These are phyloP conservation scores for Cerastoderma edule DNA, from an alignment of 2,888 invertebrate species.

Conservation along the genomic window DNA sequence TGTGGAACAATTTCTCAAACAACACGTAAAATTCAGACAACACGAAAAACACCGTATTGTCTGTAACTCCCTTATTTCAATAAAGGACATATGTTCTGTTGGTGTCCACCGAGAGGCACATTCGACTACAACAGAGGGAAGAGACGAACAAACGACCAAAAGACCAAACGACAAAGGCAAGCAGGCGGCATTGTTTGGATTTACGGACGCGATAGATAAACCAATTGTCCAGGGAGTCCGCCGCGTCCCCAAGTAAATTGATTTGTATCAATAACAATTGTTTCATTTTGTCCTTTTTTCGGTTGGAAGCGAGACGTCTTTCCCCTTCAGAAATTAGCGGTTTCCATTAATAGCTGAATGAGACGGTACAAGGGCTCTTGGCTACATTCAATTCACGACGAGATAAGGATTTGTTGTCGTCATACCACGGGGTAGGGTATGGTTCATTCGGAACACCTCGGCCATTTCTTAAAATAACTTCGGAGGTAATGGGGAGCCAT, in stretches of 20 bases:
- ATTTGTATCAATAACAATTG: conserved; percentile 13
- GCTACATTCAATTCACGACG: too few species aligned
- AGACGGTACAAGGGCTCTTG: too few species aligned
- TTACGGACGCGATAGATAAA: background rate
- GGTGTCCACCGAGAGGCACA: too few species aligned
- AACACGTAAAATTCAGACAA: background rate
- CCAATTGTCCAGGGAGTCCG: background rate
- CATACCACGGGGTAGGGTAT: too few species aligned
- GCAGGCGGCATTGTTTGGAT: background rate
- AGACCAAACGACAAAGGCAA: background rate
- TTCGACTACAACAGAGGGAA: too few species aligned
- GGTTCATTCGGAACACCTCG: too few species aligned
- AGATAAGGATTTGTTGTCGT: too few species aligned
- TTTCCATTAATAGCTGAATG: too few species aligned
- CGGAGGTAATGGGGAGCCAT: too few species aligned
- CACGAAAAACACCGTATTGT: background rate
- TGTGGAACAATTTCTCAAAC: background rate
- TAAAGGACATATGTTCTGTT: background rate
- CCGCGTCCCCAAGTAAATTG: background rate
- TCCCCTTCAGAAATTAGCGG: too few species aligned
- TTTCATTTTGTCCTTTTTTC: background rate
- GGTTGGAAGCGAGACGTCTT: too few species aligned
- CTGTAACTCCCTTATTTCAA: background rate
- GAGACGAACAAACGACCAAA: background rate
- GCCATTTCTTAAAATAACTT: too few species aligned